Evolutionary conservation across 2,113 vertebrate species (phyloP).

Genomic region (Geococcyx californianus): DNA sequence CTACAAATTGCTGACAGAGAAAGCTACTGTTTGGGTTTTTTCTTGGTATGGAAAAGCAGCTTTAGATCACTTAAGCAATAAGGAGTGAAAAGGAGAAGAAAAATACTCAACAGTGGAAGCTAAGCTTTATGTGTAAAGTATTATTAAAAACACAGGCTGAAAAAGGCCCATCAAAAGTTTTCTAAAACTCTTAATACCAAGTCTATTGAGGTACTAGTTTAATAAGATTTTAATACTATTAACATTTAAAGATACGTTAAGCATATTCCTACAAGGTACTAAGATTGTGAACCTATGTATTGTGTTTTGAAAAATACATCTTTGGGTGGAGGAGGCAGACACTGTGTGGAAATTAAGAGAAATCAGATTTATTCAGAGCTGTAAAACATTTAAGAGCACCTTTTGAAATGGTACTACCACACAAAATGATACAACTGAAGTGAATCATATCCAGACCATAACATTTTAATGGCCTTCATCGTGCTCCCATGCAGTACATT

Average conservation of each 20-base stretch:
- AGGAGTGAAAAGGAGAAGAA: not conserved
- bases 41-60: not conserved
- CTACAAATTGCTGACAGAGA: not conserved
- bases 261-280: not conserved
- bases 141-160: not conserved
- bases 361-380: not conserved
- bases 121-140: not conserved
- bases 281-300: not conserved
- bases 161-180: not conserved
- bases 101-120: not conserved
- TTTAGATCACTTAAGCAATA: not conserved
- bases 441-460: not conserved
- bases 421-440: not conserved
- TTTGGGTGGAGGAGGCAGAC: not conserved
- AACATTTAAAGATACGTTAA: not conserved
- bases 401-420: not conserved
- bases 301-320: not conserved
- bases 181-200: not conserved
- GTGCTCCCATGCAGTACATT: not conserved
- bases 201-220: not conserved
- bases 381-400: not conserved
- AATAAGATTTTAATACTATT: not conserved
- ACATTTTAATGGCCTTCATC: not conserved
- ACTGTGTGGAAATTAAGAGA: not conserved
- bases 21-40: not conserved